Conservation (phyloP, 2,888 invertebrate species). For the Acleris laterana region DNA sequence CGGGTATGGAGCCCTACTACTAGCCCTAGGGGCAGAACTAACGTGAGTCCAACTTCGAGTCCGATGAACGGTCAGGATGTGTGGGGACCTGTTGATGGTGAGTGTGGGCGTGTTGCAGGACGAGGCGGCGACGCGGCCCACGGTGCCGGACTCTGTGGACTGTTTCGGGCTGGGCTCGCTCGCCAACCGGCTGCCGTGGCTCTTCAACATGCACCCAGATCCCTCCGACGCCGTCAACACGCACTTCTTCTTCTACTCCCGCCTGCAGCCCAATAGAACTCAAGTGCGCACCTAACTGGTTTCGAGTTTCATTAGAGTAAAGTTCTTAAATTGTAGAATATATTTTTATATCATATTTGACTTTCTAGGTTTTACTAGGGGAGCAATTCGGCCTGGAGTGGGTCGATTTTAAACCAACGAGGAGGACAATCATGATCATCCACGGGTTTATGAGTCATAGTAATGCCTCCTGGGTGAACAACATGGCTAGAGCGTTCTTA, state of each 20-base stretch:
- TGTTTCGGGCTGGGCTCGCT: conserved; percentile 82
- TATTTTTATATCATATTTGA: background rate
- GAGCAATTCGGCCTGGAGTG: conserved; percentile 83
- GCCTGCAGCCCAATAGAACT: conserved; percentile 63
- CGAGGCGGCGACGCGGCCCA: background rate
- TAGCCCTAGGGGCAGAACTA: too few relatives aligned
- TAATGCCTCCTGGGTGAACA: conserved; percentile 83
- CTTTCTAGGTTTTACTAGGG: conserved; percentile 65
- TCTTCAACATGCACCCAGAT: conserved; percentile 75
- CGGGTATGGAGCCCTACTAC: too few relatives aligned
- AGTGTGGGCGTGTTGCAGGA: conserved; percentile 10
- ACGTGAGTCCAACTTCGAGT: too few relatives aligned
- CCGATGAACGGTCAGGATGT: too few relatives aligned
- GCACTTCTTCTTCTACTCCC: conserved; percentile 78
- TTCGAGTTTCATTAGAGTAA: too few relatives aligned
- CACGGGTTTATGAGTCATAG: conserved; percentile 87
- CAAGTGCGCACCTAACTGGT: conserved; percentile 56
- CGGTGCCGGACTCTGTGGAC: conserved; percentile 64
- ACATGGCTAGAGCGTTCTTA: conserved; percentile 84
- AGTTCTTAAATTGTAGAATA: background rate
- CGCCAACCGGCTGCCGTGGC: conserved; percentile 59
- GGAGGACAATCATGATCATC: conserved; percentile 84
- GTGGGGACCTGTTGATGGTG: too few relatives aligned
- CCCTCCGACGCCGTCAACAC: conserved; percentile 72
- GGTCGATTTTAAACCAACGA: conserved; percentile 81